phyloP scores from a whole-genome alignment of 2,797 vertebrate genomes.

The Pangasius larnaudii region DNA sequence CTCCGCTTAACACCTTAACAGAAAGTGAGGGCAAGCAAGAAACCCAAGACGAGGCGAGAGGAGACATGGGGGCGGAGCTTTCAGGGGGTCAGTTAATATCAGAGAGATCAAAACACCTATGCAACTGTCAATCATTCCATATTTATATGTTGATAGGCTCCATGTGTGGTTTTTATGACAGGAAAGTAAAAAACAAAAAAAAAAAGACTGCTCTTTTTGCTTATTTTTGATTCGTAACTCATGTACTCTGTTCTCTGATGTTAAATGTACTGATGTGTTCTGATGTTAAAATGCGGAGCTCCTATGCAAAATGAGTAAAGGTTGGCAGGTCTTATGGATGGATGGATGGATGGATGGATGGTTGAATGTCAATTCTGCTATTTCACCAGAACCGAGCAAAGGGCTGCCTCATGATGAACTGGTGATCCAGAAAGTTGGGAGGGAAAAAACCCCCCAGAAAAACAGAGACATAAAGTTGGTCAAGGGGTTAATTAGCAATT shows the following conservation, averaged over 20 bases:
- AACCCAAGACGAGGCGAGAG: background rate
- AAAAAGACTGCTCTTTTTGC: background rate
- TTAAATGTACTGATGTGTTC: no score
- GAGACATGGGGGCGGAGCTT: background rate
- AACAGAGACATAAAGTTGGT: no score
- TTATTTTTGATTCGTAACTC: no score
- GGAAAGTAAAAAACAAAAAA: background rate
- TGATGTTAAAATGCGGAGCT: no score
- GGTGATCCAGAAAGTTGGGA: background rate
- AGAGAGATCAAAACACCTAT: background rate
- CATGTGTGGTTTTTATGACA: no score
- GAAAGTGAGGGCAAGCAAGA: background rate
- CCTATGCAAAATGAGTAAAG: no score
- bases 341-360: background rate
- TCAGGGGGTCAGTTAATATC: background rate
- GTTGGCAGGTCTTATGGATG: background rate
- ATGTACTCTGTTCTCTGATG: no score
- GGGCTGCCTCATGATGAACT: background rate
- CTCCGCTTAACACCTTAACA: background rate
- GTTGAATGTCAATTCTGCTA: background rate
- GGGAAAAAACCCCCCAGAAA: no score
- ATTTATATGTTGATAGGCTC: background rate
- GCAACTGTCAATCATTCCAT: background rate
- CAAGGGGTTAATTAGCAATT: no score
- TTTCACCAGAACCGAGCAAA: background rate